Base-by-base conservation (phyloP, 2,797 vertebrate genomes). In the Xyrichtys novacula region DNA sequence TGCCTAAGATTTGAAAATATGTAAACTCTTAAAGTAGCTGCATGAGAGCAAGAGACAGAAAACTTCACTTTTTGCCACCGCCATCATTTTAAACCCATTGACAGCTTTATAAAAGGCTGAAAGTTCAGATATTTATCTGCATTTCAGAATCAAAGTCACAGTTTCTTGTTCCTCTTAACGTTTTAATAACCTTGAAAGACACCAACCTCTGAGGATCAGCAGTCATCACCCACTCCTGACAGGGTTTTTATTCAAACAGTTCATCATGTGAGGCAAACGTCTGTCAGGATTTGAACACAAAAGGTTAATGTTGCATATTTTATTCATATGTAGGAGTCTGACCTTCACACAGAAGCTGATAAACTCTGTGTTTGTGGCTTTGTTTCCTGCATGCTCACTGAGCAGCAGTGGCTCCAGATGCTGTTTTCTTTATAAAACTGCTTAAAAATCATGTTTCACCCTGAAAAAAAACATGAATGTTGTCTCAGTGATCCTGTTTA, bases 231-330 rank as follows among this genome's bases (percentile, higher is more conserved):
- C 1, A 4, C n/a, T n/a, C 3, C 16, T 15, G 49, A 32, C 14
- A 31, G 19, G 11, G 9, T 32, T 22, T 9, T 19, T 8, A 15
- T 16, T 34, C 20, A 7, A 53, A 9, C 19, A 17, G 52, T 54
- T 5, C 10, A n/a, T 54, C 16, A 25, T 38, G 32, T 36, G 20
- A 38, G 34, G 20, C 23, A 29, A 34, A 19, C 31, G 10, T 52
- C 25, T 29, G n/a, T 28, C 28, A 43, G 17, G 23, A 17, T 22
- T 16, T 6, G 7, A 50, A 36, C 54, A 31, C 7, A 3, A 65
- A 65, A 73, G 48, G 43, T 72, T 73, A 50, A 69, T 68, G 72
- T 50, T 63, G 60, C 34, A 62, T 58, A 29, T 65, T 73, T 39
- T 67, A 67, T 78, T 70, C 63, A 60, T 36, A 20, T 40, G 46